Evolutionary conservation across 2,888 invertebrate species (phyloP), one percentile per base, ranked within the genome.

Genomic region (Nephrocerus scutellatus): DNA sequence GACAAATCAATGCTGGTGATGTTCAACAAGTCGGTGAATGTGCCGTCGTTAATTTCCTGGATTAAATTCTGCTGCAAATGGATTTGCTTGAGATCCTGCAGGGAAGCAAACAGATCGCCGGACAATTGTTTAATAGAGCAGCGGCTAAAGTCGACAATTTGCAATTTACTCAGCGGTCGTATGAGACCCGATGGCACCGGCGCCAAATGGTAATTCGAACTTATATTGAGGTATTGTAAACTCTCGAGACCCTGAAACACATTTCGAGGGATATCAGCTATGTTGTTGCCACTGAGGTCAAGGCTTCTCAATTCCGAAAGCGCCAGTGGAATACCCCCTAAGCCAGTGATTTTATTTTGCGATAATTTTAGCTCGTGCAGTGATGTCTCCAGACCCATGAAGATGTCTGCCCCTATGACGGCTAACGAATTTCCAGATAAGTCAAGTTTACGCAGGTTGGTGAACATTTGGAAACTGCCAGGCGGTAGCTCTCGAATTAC

Each of bases 401-500:
- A 87, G 7, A 83, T 84, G 43, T 84, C 81, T 1, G 80, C 77
- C 42, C 78, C 77, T 34, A 88, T 72, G 12, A 75, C 73, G 14
- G 81, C 78, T 34, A 88, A 66, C 41, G 86, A 76, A 60, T 90
- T 90, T 18, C 88, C 84, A 16, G 83, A 82, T 21, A 91, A 70
- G 59, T 89, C 86, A 47, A 91, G 72, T 49, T 76, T 75, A 44
- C 62, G 58, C 31, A 90, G 70, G 47, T 76, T 77, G 59, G 80
- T 79, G 60, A 87, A 87, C 61, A 82, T 79, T 55, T 81, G 79
- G 60, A 91, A 90, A 2, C 87, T 82, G 16, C 79, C 81, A 0
- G 81, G 63, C 0, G 90, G 90, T 41, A 92, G 72, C 70, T 91
- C 90, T 33, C 89, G 75, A 23, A 92, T 85, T 3, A 91, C 81